phyloP scores from a whole-genome alignment of 1,140 invertebrate species.

The Mya arenaria region DNA sequence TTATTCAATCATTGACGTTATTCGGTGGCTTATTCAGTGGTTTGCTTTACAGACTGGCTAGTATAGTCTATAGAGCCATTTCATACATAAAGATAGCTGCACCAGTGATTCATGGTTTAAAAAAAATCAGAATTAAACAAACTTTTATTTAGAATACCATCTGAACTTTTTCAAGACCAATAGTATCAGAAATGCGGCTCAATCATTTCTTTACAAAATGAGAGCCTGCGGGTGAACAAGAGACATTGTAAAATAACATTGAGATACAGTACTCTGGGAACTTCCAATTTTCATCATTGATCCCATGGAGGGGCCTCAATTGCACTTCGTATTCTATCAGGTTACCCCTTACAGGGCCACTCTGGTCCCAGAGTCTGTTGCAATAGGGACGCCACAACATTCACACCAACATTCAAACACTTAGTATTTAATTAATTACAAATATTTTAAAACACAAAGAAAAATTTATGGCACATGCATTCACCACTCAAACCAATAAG shows the following conservation, averaged over 20 bases:
- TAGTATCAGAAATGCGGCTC: slow-evolving; percentile 32
- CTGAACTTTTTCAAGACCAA: too few species aligned
- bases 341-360: background rate
- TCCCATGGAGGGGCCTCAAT: slow-evolving; percentile 19
- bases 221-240: slow-evolving; percentile 36
- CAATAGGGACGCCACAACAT: background rate
- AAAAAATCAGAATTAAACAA: too few species aligned
- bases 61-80: too few species aligned
- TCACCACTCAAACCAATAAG: background rate
- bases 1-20: too few species aligned
- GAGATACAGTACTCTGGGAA: background rate
- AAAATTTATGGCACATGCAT: background rate
- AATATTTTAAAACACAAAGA: background rate
- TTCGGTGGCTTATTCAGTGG: too few species aligned
- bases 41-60: too few species aligned
- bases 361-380: background rate
- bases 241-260: too few species aligned
- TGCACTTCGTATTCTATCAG: slow-evolving; percentile 43
- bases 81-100: too few species aligned
- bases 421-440: background rate
- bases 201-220: background rate
- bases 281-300: slow-evolving; percentile 51
- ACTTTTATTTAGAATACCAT: too few species aligned
- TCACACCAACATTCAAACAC: slow-evolving; percentile 24
- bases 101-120: too few species aligned